A percentile compares a stretch with the other conserved stretches of the same genome.
These are phyloP conservation scores for Synergus umbraculus DNA, from an alignment of 2,888 invertebrate species.

Conservation along the genomic window DNA sequence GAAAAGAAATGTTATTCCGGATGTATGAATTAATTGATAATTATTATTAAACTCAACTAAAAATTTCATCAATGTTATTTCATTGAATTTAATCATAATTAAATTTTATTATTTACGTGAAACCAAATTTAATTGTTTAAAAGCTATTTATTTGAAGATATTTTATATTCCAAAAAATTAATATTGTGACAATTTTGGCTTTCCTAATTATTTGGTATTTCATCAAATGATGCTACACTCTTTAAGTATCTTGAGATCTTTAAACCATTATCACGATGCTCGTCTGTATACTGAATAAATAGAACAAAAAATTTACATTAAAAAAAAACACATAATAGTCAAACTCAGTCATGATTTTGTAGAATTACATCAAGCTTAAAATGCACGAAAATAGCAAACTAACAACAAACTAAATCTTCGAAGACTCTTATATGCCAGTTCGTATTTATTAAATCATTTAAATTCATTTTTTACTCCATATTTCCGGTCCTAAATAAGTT, in stretches of 20 bases:
- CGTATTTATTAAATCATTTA: not conserved
- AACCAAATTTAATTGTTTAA: not conserved
- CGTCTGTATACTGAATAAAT: not conserved
- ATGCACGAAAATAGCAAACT: not conserved
- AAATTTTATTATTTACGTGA: not conserved
- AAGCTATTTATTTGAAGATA: not conserved
- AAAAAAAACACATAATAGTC: not conserved
- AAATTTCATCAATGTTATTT: not conserved
- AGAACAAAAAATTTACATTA: not conserved
- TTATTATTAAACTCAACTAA: not conserved
- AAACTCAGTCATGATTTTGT: not conserved
- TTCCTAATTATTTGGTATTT: constrained; percentile 9
- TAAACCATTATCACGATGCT: constrained; percentile 1
- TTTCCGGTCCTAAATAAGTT: not conserved
- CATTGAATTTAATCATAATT: not conserved
- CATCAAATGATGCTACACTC: not conserved
- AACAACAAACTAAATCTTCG: not conserved
- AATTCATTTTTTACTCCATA: not conserved
- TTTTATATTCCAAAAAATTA: not conserved
- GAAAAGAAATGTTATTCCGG: not conserved
- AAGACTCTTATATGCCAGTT: not conserved
- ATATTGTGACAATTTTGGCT: not conserved
- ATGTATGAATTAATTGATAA: not conserved
- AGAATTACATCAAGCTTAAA: not conserved
- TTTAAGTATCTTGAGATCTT: constrained; percentile 12